phyloP scores from a whole-genome alignment of 2,797 vertebrate species.

The Falco biarmicus region DNA sequence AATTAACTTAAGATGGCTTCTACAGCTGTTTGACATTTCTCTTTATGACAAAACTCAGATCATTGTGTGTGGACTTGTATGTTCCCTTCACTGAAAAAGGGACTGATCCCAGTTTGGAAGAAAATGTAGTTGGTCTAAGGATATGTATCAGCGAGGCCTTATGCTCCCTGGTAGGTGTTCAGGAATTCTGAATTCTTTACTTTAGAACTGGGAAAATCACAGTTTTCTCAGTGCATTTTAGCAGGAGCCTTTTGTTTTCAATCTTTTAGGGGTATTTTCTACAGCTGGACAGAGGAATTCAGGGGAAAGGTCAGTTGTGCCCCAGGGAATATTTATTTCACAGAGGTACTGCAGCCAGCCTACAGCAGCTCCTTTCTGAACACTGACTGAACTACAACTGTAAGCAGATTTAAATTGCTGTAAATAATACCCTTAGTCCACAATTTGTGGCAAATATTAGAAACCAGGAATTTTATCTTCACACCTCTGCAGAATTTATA shows the following conservation, averaged over 20 bases:
- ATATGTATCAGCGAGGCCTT: neutral
- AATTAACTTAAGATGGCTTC: neutral
- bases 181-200: neutral
- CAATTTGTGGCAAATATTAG: neutral
- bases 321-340: neutral
- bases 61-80: neutral
- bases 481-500: neutral
- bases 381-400: neutral
- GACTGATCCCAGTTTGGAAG: neutral
- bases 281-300: neutral
- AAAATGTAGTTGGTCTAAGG: neutral
- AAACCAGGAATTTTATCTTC: neutral
- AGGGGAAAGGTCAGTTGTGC: neutral
- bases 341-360: neutral
- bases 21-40: conserved; percentile 34
- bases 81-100: neutral
- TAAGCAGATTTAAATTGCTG: neutral
- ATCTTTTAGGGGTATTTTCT: neutral
- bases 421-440: neutral
- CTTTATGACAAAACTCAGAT: neutral
- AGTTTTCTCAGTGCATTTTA: neutral
- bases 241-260: neutral
- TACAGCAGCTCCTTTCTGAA: neutral
- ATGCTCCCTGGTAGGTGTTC: neutral
- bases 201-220: neutral